Evolutionary conservation across 1,140 invertebrate genomes (phyloP).

Genomic region (Pseudomyrmex dendroicus): DNA sequence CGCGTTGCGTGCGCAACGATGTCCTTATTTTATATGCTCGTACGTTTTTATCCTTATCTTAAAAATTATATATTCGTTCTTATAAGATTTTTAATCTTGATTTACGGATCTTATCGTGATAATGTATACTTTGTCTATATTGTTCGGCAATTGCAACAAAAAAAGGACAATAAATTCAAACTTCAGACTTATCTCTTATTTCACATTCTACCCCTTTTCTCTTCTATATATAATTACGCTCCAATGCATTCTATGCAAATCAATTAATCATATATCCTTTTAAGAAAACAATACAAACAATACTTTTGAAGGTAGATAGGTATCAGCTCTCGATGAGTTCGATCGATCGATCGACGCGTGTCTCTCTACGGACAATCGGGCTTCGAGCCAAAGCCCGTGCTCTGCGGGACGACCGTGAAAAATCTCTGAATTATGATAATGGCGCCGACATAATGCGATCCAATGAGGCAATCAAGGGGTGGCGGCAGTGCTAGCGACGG

Average conservation of each 20-base stretch:
- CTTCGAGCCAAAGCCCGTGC: constrained; percentile 76
- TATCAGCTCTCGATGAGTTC: constrained; percentile 27
- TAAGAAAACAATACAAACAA: constrained; percentile 29
- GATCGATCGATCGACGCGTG: constrained; percentile 73
- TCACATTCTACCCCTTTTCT: background rate
- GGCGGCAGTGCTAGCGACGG: constrained; percentile 61
- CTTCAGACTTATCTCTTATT: background rate
- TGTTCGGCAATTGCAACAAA: background rate
- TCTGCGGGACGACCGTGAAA: constrained; percentile 78
- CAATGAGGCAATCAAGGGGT: constrained; percentile 85
- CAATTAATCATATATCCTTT: background rate
- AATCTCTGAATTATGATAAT: constrained; percentile 85
- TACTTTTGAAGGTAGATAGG: constrained; percentile 30
- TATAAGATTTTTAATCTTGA: constrained; percentile 38
- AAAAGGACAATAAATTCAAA: background rate
- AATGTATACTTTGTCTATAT: background rate
- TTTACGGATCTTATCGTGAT: constrained; percentile 30
- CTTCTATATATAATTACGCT: background rate
- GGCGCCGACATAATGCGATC: constrained; percentile 84
- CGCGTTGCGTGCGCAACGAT: constrained; percentile 2
- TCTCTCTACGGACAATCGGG: constrained; percentile 71
- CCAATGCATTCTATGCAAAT: background rate
- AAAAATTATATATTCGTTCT: background rate
- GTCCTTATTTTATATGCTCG: constrained; percentile 17
- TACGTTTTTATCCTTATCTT: constrained; percentile 7